Percentiles rank a stretch among this genome's conserved stretches.
These are phyloP conservation scores for Corynorhinus townsendii DNA, from an alignment of 2,113 vertebrate genomes.

Conservation along the genomic window DNA sequence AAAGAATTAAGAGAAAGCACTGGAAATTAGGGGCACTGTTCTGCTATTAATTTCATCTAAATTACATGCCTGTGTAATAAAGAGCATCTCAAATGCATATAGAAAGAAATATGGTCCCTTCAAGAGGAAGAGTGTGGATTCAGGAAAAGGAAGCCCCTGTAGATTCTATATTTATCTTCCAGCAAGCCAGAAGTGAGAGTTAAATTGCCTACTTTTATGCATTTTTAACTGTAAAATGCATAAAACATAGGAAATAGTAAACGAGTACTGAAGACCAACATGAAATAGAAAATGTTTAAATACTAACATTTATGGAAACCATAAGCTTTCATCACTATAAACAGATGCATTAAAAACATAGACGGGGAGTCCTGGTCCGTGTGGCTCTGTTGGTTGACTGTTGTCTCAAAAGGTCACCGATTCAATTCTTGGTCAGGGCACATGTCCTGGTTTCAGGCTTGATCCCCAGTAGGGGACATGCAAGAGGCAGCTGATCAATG, in stretches of 20 bases:
- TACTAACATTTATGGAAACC: not conserved
- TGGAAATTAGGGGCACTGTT: not conserved
- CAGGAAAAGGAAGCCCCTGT: not conserved
- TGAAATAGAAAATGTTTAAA: not conserved
- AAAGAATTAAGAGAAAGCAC: not conserved
- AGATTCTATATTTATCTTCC: not conserved
- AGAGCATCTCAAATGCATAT: not conserved
- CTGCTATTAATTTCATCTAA: not conserved
- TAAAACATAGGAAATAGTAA: not conserved
- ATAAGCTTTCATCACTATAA: not conserved
- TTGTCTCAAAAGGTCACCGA: not conserved
- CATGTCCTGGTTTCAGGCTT: not conserved
- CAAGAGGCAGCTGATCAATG: not conserved
- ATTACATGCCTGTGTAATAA: not conserved
- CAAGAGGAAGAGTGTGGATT: not conserved
- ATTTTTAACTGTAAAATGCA: not conserved
- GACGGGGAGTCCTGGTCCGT: not conserved
- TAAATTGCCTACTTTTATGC: conserved; percentile 15
- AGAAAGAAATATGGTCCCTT: not conserved
- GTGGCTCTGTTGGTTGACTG: not conserved
- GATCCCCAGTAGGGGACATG: not conserved
- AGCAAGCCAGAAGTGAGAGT: not conserved
- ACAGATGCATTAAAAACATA: not conserved
- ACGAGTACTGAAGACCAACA: not conserved
- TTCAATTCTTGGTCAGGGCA: not conserved